Evolutionary conservation across 2,113 vertebrate species (phyloP).

Genomic region (Oncorhynchus clarkii): DNA sequence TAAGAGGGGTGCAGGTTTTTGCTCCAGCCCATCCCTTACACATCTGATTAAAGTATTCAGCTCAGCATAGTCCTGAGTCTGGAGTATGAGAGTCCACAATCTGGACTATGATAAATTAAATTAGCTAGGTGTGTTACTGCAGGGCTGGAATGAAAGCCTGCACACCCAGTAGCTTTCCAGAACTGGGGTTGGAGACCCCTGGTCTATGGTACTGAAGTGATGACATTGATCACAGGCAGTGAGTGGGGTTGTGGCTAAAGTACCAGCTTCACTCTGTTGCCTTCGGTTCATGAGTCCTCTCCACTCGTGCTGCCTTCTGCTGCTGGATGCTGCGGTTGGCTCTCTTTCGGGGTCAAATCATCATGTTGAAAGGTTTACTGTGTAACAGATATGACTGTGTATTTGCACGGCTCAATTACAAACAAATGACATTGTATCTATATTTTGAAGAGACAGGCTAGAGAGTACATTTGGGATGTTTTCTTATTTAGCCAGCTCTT

Average conservation of each 20-base stretch:
- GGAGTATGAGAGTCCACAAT: no score
- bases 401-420: not conserved
- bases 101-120: no score
- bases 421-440: no score
- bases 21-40: no score
- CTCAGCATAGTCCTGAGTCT: no score
- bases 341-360: conserved; percentile 63
- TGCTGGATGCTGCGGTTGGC: conserved; percentile 80
- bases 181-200: not conserved
- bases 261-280: conserved; percentile 85
- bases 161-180: not conserved
- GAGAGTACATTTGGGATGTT: no score
- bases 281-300: conserved; percentile 64
- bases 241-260: not conserved
- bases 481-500: no score
- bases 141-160: no score
- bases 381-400: not conserved
- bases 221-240: not conserved
- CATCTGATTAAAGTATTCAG: no score
- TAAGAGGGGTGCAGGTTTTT: no score
- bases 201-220: not conserved
- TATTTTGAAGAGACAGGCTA: no score
- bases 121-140: no score
- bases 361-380: not conserved
- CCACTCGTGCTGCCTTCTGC: conserved; percentile 19